Base-by-base conservation (phyloP, 2,888 invertebrate genomes). In the Athrips mouffetella region DNA sequence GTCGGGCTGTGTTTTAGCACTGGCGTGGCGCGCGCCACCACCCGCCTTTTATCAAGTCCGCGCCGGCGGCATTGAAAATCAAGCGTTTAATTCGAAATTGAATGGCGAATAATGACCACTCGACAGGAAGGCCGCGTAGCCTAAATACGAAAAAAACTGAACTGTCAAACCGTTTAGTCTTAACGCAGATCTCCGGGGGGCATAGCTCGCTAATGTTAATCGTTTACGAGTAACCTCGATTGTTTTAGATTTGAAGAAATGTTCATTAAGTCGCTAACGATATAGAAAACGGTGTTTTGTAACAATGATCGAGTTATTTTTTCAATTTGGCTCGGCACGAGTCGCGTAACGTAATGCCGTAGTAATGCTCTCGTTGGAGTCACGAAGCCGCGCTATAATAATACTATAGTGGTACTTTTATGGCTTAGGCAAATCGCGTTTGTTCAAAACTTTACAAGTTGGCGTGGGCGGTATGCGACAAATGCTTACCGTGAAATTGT, bases 11-110 rank as follows among this genome's bases (percentile, higher is more conserved):
- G 72, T 65, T 77, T 75, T 64, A 65, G 71, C 70, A 87, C 86
- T 87, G 86, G 73, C 76, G 74, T 58, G 74, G 64, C 80, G 83
- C 80, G 82, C 77, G 67, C 80, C 66, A 70, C 75, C 71, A 64
- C 78, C 76, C 73, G 85, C 83, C 85, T 86, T 88, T 84, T 88
- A 88, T 87, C 70, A 84, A 81, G 74, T 83, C 73, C 63, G 67
- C 63, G 69, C 80, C 71, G 74, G 69, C 80, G 88, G 84, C 88
- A 88, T 88, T 88, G 87, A 88, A 76, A 83, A 78, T 80, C 74
- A 78, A 80, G 75, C 84, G 82, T 77, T 83, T 87, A 86, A 88
- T 87, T 86, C 85, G 83, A 85, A 88, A 88, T 80, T 86, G 78
- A 80, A 80, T 78, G 83, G 79, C 77, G 73, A 78, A 76, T 81